Conservation (phyloP, 2,113 vertebrate genomes). For the Strix uralensis region DNA sequence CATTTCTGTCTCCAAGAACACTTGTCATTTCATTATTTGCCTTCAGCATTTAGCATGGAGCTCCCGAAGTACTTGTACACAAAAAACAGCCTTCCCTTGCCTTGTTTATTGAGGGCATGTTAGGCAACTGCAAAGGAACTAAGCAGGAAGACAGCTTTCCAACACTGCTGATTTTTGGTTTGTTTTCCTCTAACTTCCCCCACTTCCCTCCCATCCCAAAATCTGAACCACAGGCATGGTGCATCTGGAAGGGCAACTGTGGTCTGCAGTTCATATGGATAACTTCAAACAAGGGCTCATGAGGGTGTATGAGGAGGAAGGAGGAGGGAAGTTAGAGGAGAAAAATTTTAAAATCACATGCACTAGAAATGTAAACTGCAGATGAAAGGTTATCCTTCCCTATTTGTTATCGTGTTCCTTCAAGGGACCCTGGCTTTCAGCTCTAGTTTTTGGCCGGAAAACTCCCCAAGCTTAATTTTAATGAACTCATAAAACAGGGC, state of each 20-base stretch:
- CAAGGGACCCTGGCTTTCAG: slow-evolving; percentile 6
- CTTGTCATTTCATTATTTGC: background rate
- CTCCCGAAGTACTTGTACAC: background rate
- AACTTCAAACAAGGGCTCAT: background rate
- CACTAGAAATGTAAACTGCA: background rate
- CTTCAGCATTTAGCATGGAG: background rate
- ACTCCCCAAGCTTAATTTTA: slow-evolving; percentile 17
- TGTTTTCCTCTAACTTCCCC: background rate
- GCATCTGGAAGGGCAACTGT: background rate
- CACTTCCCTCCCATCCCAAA: background rate
- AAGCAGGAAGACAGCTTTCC: background rate
- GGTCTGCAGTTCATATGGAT: background rate
- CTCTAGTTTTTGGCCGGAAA: slow-evolving; percentile 16
- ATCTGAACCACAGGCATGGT: background rate
- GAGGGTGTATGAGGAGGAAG: background rate
- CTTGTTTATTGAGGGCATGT: background rate
- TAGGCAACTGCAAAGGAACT: background rate
- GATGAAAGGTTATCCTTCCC: slow-evolving; percentile 29
- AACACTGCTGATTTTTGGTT: background rate
- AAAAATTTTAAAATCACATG: background rate
- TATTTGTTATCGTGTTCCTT: slow-evolving; percentile 13
- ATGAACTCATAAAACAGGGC: slow-evolving; percentile 38
- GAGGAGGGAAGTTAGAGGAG: background rate
- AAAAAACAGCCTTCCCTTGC: background rate
- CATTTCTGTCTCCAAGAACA: background rate